Evolutionary conservation across 2,797 vertebrate species (phyloP), one percentile per base, ranked within the genome.

Genomic region (Molossus molossus): DNA sequence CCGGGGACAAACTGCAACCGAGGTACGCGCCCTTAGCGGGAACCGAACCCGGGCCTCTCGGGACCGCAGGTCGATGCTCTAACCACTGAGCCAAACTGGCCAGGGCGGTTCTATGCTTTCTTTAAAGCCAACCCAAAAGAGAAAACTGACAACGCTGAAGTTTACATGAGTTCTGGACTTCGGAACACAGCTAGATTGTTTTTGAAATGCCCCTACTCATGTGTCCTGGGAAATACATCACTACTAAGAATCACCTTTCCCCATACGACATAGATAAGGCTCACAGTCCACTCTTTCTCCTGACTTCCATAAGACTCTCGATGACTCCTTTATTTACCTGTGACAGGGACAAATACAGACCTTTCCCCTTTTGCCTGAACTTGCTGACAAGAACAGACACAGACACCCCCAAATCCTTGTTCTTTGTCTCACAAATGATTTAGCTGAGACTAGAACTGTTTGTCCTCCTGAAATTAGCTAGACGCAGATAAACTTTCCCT

Each of bases 371-470:
- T 83, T 50, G 33, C 53, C 94, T 90, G 33, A 40, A 90, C 13
- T 76, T 75, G 33, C 77, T 76, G 86, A 62, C 86, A 45, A 33
- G 13, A 21, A 60, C 27, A 69, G 57, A 81, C 58, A 57, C 8
- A 55, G n/a, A 40, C 14, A n/a, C 21, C n/a, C 60, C 53, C 48
- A 21, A 21, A 17, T 73, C 20, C 18, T 53, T 29, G 37, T 77
- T 80, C 87, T 92, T 94, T 93, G 88, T 96, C 37, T 88, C 77
- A 40, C 0, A 0, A 23, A 53, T 87, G 83, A 80, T 75, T 80
- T 53, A 75, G 60, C 20, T 90, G 81, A 90, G 82, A 95, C 95
- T 87, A 90, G 57, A 90, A 77, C n/a, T 86, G 45, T 95, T 90
- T 94, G 62, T 60, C 23, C n/a, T n/a, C 29, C 45, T 40, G 37